These are phyloP conservation scores for Camponotus vicinus DNA, from an alignment of 1,140 invertebrate species.

Conservation along the genomic window DNA sequence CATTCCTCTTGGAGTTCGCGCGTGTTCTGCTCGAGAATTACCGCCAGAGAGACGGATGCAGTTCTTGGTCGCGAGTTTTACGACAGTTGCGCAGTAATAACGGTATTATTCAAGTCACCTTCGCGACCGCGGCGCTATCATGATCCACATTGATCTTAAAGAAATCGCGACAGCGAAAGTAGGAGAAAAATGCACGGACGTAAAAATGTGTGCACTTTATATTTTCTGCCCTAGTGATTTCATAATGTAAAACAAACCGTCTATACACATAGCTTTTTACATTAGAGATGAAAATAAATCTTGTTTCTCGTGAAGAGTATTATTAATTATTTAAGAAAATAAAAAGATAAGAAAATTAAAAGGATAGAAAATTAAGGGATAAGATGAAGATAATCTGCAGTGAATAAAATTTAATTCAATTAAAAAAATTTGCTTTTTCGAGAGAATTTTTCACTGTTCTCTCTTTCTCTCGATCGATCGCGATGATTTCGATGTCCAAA, in stretches of 20 bases:
- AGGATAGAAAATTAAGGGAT: not conserved
- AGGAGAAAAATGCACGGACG: slow-evolving; percentile 15
- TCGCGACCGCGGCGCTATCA: slow-evolving; percentile 64
- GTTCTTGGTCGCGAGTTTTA: slow-evolving; percentile 75
- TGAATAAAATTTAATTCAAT: not conserved
- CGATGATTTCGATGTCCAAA: too few relatives aligned
- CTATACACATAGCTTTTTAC: not conserved
- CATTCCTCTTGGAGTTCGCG: slow-evolving; percentile 69
- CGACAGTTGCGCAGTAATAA: slow-evolving; percentile 82
- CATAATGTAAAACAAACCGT: not conserved
- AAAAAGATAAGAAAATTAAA: not conserved
- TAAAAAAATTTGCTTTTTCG: not conserved
- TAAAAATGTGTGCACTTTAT: not conserved
- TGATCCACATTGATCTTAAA: slow-evolving; percentile 65
- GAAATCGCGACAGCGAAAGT: slow-evolving; percentile 69
- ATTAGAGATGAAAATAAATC: not conserved
- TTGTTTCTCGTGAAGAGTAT: not conserved
- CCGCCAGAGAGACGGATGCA: slow-evolving; percentile 66
- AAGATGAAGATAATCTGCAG: not conserved
- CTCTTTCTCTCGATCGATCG: too few relatives aligned
- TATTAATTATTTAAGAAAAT: not conserved
- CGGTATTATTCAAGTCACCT: slow-evolving; percentile 72
- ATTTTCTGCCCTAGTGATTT: not conserved
- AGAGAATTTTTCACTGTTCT: too few relatives aligned
- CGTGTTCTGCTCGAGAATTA: slow-evolving; percentile 70